phyloP scores from a whole-genome alignment of 2,888 invertebrate genomes.

The Pachymerium ferrugineum region DNA sequence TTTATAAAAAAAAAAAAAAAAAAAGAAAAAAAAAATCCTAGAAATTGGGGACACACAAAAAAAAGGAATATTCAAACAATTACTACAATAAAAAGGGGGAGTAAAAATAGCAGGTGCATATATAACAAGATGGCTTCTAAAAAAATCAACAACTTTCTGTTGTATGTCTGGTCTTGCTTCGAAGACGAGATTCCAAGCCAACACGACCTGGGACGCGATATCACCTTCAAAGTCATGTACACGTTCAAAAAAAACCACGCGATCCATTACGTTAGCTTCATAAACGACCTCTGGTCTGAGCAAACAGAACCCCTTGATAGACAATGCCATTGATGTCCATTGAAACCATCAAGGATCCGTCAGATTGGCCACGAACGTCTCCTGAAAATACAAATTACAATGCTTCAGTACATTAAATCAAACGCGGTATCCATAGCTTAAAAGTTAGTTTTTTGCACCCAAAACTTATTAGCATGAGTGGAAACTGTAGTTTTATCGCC shows the following conservation, averaged over 20 bases:
- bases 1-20: neutral
- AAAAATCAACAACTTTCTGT: neutral
- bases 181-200: neutral
- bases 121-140: conserved; percentile 21
- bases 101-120: neutral
- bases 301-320: conserved; percentile 90
- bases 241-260: neutral
- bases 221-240: neutral
- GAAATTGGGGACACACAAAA: neutral
- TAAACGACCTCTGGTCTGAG: conserved; percentile 47
- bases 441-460: neutral
- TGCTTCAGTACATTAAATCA: neutral
- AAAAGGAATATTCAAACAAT: neutral
- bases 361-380: conserved; percentile 68
- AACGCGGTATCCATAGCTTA: neutral
- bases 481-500: too few relatives aligned
- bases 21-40: neutral
- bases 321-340: conserved; percentile 94
- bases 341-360: conserved; percentile 80
- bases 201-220: neutral
- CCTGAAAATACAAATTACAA: conserved; percentile 52
- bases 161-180: neutral
- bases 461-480: too few relatives aligned
- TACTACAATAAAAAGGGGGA: neutral
- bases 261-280: neutral